Percentiles rank a stretch among this genome's conserved stretches.
These are phyloP conservation scores for Apoda limacodes DNA, from an alignment of 2,888 invertebrate genomes.

Conservation along the genomic window DNA sequence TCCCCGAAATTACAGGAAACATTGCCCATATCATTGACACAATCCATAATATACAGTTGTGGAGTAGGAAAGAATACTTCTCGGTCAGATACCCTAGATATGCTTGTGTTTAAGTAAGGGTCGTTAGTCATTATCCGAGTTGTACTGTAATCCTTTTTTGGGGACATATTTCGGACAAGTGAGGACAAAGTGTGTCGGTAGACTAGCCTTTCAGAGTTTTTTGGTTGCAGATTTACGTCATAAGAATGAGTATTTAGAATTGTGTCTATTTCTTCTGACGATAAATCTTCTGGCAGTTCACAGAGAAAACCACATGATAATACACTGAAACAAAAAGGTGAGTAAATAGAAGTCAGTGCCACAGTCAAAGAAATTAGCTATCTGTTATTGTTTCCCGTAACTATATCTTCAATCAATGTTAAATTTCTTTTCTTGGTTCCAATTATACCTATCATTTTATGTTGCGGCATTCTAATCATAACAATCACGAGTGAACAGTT, in stretches of 20 bases:
- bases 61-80: conserved; percentile 74
- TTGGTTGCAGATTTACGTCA: conserved; percentile 60
- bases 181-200: conserved; percentile 54
- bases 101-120: conserved; percentile 65
- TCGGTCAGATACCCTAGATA: conserved; percentile 65
- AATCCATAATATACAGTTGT: conserved; percentile 54
- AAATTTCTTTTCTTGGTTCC: too few species aligned
- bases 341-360: conserved; percentile 15
- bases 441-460: too few species aligned
- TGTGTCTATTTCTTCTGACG: conserved; percentile 48
- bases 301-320: conserved; percentile 73
- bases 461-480: too few species aligned
- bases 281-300: conserved; percentile 45
- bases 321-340: conserved; percentile 32
- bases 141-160: conserved; percentile 60
- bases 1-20: conserved; percentile 45
- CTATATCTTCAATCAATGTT: too few species aligned
- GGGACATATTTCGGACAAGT: conserved; percentile 29
- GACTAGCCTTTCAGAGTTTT: conserved; percentile 38
- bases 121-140: conserved; percentile 67
- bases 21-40: conserved; percentile 42
- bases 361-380: too few species aligned
- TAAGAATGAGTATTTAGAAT: conserved; percentile 66
- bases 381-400: too few species aligned
- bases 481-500: too few species aligned